phyloP scores from a whole-genome alignment of 2,113 vertebrate genomes.

The Sisor rabdophorus region DNA sequence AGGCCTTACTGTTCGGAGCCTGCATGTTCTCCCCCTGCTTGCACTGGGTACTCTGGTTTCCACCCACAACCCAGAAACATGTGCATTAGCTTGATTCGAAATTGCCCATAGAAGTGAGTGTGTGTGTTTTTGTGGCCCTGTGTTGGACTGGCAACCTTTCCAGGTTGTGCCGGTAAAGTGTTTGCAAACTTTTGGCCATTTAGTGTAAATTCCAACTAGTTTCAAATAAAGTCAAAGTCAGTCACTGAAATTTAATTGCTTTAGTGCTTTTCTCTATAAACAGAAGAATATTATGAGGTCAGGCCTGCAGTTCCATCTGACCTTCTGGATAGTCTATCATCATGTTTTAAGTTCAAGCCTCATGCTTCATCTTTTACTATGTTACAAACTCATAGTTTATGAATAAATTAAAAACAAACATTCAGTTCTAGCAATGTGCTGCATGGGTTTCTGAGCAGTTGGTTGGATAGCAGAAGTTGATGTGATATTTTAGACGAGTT shows the following conservation, averaged over 20 bases:
- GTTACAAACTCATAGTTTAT: background rate
- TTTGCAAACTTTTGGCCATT: too few relatives aligned
- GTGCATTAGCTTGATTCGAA: too few relatives aligned
- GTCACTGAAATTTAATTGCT: background rate
- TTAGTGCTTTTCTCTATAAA: background rate
- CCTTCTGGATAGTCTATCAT: background rate
- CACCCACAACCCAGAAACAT: too few relatives aligned
- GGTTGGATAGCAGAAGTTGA: constrained; percentile 38
- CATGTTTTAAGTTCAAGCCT: background rate
- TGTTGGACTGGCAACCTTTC: too few relatives aligned
- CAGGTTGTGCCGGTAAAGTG: too few relatives aligned
- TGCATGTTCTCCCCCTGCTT: too few relatives aligned
- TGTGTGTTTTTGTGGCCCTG: too few relatives aligned
- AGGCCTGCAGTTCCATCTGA: background rate
- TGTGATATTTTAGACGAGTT: constrained; percentile 36
- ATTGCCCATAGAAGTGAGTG: too few relatives aligned
- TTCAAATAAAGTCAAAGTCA: background rate
- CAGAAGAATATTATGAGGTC: too few relatives aligned
- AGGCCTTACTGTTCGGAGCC: too few relatives aligned
- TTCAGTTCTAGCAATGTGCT: background rate
- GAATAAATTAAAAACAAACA: background rate
- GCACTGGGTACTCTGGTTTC: too few relatives aligned
- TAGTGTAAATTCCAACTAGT: background rate
- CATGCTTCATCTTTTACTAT: background rate
- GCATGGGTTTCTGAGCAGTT: background rate